phyloP scores from a whole-genome alignment of 2,113 vertebrate genomes.

The Pimephales promelas region DNA sequence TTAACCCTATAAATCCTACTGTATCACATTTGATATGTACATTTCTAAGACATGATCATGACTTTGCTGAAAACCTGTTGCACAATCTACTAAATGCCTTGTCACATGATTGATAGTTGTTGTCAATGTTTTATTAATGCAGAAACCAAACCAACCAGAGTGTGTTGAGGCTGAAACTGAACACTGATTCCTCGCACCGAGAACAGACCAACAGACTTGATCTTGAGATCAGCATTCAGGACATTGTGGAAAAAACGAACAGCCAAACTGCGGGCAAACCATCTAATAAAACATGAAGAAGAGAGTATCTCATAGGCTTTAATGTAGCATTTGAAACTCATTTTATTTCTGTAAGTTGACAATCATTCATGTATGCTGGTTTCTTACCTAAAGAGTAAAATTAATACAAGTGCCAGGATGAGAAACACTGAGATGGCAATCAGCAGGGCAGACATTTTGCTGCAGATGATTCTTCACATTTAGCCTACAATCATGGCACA shows the following conservation, averaged over 20 bases:
- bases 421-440: slow-evolving; percentile 63
- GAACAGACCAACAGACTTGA: slow-evolving; percentile 88
- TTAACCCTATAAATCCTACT: neutral
- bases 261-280: slow-evolving; percentile 83
- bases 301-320: neutral
- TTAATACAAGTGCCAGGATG: slow-evolving; percentile 58
- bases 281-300: slow-evolving; percentile 70
- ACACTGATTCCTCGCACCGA: slow-evolving; percentile 88
- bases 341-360: neutral
- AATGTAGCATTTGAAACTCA: neutral
- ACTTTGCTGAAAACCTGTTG: neutral
- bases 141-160: slow-evolving; percentile 79
- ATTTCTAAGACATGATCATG: neutral
- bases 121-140: neutral
- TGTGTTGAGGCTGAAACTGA: slow-evolving; percentile 90
- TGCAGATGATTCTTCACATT: slow-evolving; percentile 60
- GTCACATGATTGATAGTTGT: neutral
- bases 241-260: slow-evolving; percentile 83
- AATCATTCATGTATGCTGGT: neutral
- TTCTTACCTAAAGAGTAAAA: slow-evolving; percentile 71
- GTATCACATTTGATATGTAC: neutral
- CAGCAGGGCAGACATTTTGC: slow-evolving; percentile 73
- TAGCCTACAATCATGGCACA: slow-evolving; percentile 56
- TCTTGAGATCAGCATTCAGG: slow-evolving; percentile 88
- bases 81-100: neutral